Base-by-base conservation (phyloP, 2,113 vertebrate species). In the Larimichthys polyactis region DNA sequence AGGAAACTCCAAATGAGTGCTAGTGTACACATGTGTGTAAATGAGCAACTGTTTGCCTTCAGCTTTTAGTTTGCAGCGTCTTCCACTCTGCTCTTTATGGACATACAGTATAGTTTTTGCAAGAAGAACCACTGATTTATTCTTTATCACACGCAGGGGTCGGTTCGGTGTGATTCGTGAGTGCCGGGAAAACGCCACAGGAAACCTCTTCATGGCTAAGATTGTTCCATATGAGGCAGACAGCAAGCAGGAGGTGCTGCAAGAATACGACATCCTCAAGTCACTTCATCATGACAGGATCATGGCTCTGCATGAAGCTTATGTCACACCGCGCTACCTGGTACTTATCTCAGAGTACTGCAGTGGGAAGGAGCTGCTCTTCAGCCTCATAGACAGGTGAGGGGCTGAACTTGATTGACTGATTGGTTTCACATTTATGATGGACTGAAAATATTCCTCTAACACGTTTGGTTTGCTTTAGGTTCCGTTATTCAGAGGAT, bases 401-500 rank as follows among this genome's bases (percentile, higher is more conserved):
- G 36, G 8, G 24, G 24, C 36, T 22, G 17, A 11, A 22, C 24
- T 27, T 22, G 8, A 22, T n/a, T 0, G 74, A 12, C 14, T 55
- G 6, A 19, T 64, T 19, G 36, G 36, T 44, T 24, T 49, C 4
- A 24, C 7, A 32, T 32, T 32, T 6, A 32, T 32, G 32, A 32
- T 32, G 0, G 8, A 40, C 36, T 40, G 36, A 10, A 52, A 71
- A 7, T 51, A 1, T 49, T 36, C 62, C 7, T 66, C 48, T 49
- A 55, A 44, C 20, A 22, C 62, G 7, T 14, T 55, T 69, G n/a
- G 1, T 46, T 19, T 52, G 27, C 51, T 57, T 69, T 88, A 99
- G 98, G 92, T 99, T 99, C 92, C 97, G 97, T 64, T 99, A 99
- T 90, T 99, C 98, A 0, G 98, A 99, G 86, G 98, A 99, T 0